phyloP scores from a whole-genome alignment of 2,797 vertebrate species.

The Protonibea diacanthus region DNA sequence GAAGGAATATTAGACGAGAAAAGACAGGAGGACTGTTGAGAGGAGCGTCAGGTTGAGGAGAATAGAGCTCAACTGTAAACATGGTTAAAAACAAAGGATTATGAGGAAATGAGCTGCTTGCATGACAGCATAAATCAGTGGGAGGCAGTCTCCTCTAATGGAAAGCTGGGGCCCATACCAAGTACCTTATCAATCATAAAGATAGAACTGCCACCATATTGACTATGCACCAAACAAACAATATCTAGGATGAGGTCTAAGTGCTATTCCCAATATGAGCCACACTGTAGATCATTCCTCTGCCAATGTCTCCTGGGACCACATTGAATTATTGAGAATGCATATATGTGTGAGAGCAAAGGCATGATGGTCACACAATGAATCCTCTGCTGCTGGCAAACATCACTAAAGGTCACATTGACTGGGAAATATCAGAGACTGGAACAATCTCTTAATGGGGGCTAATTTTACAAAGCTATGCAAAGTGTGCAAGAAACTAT shows the following conservation, averaged over 20 bases:
- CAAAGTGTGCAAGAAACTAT: slow-evolving; percentile 32
- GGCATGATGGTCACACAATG: neutral
- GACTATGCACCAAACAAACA: slow-evolving; percentile 80
- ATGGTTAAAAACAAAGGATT: slow-evolving; percentile 63
- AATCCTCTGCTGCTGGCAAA: slow-evolving; percentile 25
- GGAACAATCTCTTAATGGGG: slow-evolving; percentile 33
- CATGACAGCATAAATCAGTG: slow-evolving; percentile 75
- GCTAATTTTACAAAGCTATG: slow-evolving; percentile 38
- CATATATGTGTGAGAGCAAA: slow-evolving; percentile 40
- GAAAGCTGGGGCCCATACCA: slow-evolving; percentile 54
- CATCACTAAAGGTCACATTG: slow-evolving; percentile 44
- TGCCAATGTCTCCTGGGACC: slow-evolving; percentile 57
- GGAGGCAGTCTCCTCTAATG: slow-evolving; percentile 71
- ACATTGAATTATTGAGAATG: slow-evolving; percentile 72
- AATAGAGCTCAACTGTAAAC: slow-evolving; percentile 53
- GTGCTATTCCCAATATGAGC: slow-evolving; percentile 72
- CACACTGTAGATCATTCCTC: slow-evolving; percentile 70
- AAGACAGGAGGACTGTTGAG: slow-evolving; percentile 7
- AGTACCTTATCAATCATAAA: slow-evolving; percentile 77
- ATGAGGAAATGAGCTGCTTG: slow-evolving; percentile 73
- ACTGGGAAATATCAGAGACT: slow-evolving; percentile 23
- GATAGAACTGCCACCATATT: slow-evolving; percentile 79
- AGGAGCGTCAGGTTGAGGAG: slow-evolving; percentile 14
- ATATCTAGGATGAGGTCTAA: slow-evolving; percentile 78
- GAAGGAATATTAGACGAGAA: slow-evolving; percentile 20